These are phyloP conservation scores for Ochropleura plecta DNA, from an alignment of 2,888 invertebrate species.

Conservation along the genomic window DNA sequence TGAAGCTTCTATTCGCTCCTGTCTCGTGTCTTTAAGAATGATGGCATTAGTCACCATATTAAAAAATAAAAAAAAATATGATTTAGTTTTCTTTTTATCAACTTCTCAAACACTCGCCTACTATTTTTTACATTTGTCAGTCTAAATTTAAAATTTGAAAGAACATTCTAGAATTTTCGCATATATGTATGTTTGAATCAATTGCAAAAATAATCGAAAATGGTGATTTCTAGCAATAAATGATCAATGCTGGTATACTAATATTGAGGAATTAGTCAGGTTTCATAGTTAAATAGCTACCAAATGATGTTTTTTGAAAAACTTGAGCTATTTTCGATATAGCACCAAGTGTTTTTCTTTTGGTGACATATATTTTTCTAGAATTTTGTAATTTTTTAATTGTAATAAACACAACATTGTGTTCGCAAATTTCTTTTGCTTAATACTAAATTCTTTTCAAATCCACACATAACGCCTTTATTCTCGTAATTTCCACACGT, in stretches of 20 bases:
- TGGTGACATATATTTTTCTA: neutral
- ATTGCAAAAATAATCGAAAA: conserved; percentile 21
- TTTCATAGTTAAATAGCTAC: neutral
- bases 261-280: neutral
- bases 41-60: conserved; percentile 23
- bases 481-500: conserved; percentile 24
- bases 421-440: conserved; percentile 1
- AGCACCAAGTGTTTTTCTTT: neutral
- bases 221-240: neutral
- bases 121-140: conserved; percentile 22
- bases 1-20: conserved; percentile 8
- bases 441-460: conserved; percentile 14
- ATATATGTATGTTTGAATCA: conserved; percentile 20
- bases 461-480: conserved; percentile 2
- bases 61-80: neutral
- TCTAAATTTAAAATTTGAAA: neutral
- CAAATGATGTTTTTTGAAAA: neutral
- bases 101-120: conserved; percentile 6
- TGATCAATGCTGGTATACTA: conserved; percentile 9
- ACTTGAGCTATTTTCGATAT: neutral
- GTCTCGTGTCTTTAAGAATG: conserved; percentile 15
- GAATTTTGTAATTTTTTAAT: neutral
- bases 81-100: conserved; percentile 39
- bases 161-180: conserved; percentile 5
- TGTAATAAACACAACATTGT: conserved; percentile 10